Evolutionary conservation across 2,113 vertebrate species (phyloP), one percentile per base, ranked within the genome.

Genomic region (Ploceus nigricollis): DNA sequence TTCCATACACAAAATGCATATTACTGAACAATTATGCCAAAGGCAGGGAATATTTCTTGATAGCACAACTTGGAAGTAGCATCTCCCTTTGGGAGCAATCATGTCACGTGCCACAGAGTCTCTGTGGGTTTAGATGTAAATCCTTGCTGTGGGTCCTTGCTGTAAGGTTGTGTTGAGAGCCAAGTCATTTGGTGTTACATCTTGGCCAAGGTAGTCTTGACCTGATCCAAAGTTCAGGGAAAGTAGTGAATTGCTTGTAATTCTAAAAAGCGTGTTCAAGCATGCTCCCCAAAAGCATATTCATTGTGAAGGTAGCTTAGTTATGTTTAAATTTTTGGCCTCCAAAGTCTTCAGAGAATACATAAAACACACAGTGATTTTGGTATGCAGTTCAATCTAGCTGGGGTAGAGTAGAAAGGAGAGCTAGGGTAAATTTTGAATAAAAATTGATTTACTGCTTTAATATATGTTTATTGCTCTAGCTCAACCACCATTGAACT

Each of bases 21-120:
- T 71, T 87, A 73, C 93, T 96, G 97, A 98, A 97, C 90, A 95
- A 91, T 98, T 97, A 97, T 75, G 82, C 90, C 61, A 93, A 90
- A 97, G 87, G 65, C 87, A 84, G 27, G 70, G 89, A 96, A 71
- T 63, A 44, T 70, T 91, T 83, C 94, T 96, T 93, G 84, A 82
- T 89, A 94, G 90, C 33, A 15, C 76, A 71, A 51, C 94, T 93
- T 95, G 91, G 92, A 97, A 90, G 71, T 54, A 89, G 87, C 24
- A 4, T 72, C 90, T 95, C 98, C 96, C 79, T 91, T 31, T 68
- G 92, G 86, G 86, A 95, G 40, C 56, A 45, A 47, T 96, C 37
- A 21, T 15, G 5, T 66, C 71, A 77, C 0, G 0, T 79, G 73
- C 82, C 33, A 20, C 69, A 88, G 85, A 77, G 72, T 42, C 35